A percentile compares a stretch with the other conserved stretches of the same genome.
Conservation (phyloP, 2,797 vertebrate species). For the Acipenser oxyrinchus region DNA sequence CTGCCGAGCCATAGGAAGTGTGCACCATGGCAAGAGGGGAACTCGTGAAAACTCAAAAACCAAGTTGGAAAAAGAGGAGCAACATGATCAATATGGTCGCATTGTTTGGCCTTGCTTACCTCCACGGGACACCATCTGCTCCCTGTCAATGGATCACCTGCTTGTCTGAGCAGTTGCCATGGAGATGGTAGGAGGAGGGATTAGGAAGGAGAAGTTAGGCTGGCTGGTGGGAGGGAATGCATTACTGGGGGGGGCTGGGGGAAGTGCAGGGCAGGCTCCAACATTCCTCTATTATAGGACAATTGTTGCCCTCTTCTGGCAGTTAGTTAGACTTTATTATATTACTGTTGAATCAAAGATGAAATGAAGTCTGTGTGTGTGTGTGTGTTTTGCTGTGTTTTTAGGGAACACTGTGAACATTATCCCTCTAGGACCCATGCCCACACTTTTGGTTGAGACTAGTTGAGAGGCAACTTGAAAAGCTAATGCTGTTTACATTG, state of each 20-base stretch:
- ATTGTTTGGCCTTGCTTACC: slow-evolving; percentile 86
- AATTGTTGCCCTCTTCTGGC: slow-evolving; percentile 57
- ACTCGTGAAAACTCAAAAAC: slow-evolving; percentile 38
- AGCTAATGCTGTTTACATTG: too few relatives aligned
- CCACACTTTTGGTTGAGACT: too few relatives aligned
- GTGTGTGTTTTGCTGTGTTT: neutral
- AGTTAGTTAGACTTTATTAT: neutral
- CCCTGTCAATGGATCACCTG: slow-evolving; percentile 99
- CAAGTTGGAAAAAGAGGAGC: slow-evolving; percentile 58
- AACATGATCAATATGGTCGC: slow-evolving; percentile 82
- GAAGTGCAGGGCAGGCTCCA: slow-evolving; percentile 9
- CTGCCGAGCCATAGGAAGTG: neutral
- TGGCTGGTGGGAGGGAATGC: slow-evolving; percentile 46
- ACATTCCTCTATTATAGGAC: slow-evolving; percentile 12
- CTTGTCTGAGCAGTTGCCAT: slow-evolving; percentile 83
- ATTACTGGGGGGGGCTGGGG: slow-evolving; percentile 23
- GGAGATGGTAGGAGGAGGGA: slow-evolving; percentile 69
- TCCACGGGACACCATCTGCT: slow-evolving; percentile 97
- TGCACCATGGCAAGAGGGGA: slow-evolving; percentile 19
- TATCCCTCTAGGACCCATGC: too few relatives aligned
- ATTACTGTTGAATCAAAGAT: too few relatives aligned
- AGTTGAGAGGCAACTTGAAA: too few relatives aligned
- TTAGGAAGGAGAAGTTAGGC: slow-evolving; percentile 66
- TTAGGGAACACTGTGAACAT: too few relatives aligned
- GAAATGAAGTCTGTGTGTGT: neutral